Evolutionary conservation across 2,888 invertebrate species (phyloP).

Genomic region (Tetranychus truncatus): DNA sequence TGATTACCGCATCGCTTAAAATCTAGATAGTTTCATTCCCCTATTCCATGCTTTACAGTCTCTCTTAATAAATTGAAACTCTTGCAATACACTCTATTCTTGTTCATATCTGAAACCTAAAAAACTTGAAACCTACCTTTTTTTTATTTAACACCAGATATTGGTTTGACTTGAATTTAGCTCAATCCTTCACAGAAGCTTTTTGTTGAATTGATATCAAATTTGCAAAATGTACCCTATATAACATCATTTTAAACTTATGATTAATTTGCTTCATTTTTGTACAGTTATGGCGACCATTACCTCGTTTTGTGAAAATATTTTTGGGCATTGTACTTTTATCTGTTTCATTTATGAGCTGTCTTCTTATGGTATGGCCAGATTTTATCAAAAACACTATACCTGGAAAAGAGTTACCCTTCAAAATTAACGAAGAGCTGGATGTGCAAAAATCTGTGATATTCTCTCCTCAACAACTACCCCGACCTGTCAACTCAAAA

Average conservation of each 20-base stretch:
- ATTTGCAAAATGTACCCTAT: not conserved
- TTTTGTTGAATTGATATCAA: no score
- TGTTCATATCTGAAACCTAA: no score
- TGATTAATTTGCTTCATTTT: not conserved
- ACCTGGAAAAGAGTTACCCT: not conserved
- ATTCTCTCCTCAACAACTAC: not conserved
- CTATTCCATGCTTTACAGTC: no score
- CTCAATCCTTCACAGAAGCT: no score
- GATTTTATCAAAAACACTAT: not conserved
- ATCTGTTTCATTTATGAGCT: not conserved
- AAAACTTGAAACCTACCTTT: no score
- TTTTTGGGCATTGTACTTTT: not conserved
- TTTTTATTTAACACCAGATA: no score
- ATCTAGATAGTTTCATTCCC: no score
- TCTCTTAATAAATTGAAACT: no score
- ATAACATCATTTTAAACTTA: not conserved
- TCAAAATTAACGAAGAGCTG: slow-evolving; percentile 4
- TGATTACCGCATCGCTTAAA: no score
- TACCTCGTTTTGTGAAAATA: slow-evolving; percentile 3
- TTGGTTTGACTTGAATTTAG: no score
- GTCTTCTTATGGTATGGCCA: not conserved
- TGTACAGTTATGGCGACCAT: slow-evolving; percentile 1
- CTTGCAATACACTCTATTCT: no score
- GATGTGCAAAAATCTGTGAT: slow-evolving; percentile 1
- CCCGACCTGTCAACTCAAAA: not conserved